A percentile compares a stretch with the other conserved stretches of the same genome.
Evolutionary conservation across 2,113 vertebrate genomes (phyloP).

Genomic region (Vanacampus margaritifer): DNA sequence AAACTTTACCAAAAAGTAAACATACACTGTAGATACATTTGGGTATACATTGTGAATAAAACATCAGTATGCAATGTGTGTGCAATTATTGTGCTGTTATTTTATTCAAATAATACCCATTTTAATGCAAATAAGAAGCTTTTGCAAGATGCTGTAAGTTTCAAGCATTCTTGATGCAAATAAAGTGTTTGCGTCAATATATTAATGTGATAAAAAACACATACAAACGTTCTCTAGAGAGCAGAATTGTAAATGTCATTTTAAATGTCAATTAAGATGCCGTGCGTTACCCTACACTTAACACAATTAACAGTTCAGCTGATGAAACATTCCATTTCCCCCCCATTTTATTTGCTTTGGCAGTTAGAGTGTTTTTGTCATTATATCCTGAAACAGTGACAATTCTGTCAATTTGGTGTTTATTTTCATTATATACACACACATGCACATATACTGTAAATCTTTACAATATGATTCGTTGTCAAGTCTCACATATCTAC

Average conservation of each 20-base stretch:
- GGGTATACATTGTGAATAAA: conserved; percentile 13
- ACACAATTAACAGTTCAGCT: conserved; percentile 68
- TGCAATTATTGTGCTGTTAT: conserved; percentile 30
- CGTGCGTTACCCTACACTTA: conserved; percentile 35
- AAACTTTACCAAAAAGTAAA: conserved; percentile 5
- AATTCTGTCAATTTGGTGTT: conserved; percentile 34
- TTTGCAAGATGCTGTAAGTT: conserved; percentile 35
- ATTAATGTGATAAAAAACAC: background rate
- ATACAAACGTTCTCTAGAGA: conserved; percentile 45
- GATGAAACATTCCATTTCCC: conserved; percentile 38
- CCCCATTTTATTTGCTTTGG: conserved; percentile 29
- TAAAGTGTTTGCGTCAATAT: background rate
- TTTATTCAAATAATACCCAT: conserved; percentile 20
- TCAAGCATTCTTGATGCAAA: background rate
- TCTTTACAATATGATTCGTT: no score
- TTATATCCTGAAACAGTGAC: conserved; percentile 22
- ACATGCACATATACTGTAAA: no score
- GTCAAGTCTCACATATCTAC: no score
- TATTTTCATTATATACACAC: background rate
- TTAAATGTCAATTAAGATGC: conserved; percentile 61
- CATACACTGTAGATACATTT: conserved; percentile 20
- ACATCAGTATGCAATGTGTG: conserved; percentile 7
- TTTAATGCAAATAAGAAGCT: conserved; percentile 27
- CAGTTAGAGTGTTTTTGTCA: conserved; percentile 22
- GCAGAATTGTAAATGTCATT: conserved; percentile 54